Percentiles rank a stretch among this genome's conserved stretches.
These are phyloP conservation scores for Syngnathus acus DNA, from an alignment of 2,797 vertebrate genomes.

Conservation along the genomic window DNA sequence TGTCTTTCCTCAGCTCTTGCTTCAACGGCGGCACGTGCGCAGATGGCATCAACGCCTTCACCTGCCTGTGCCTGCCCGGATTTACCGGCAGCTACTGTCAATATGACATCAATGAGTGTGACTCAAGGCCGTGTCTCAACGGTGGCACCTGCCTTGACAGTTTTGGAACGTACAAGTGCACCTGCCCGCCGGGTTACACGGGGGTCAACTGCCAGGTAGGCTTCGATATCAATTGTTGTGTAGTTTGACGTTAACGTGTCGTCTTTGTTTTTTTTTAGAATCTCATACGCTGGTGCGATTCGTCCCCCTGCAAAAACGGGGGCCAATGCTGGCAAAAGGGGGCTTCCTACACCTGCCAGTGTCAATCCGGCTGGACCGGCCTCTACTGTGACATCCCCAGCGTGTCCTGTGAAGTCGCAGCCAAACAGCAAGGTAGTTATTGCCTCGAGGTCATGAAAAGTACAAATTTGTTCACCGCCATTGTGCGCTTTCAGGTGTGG, in stretches of 20 bases:
- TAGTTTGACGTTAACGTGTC: neutral
- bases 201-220: constrained; percentile 92
- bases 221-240: neutral
- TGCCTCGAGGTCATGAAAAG: neutral
- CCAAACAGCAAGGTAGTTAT: constrained; percentile 80
- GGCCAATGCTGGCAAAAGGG: constrained; percentile 91
- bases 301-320: constrained; percentile 90
- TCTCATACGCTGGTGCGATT: constrained; percentile 93
- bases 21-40: constrained; percentile 92
- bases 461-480: constrained; percentile 1
- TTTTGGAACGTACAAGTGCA: constrained; percentile 92
- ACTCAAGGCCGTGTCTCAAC: constrained; percentile 90
- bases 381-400: constrained; percentile 93
- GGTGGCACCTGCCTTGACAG: constrained; percentile 93
- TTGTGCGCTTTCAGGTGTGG: constrained; percentile 67
- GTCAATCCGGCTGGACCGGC: constrained; percentile 91
- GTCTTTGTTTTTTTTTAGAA: constrained; percentile 63
- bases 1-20: constrained; percentile 78
- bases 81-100: constrained; percentile 97
- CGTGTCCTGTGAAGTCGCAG: constrained; percentile 92
- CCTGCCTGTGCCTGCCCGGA: constrained; percentile 83
- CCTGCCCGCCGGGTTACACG: constrained; percentile 90
- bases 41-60: constrained; percentile 94
- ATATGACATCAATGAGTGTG: constrained; percentile 91
- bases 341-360: constrained; percentile 87